phyloP scores from a whole-genome alignment of 92 coral and sea anemone genomes.

The Parazoanthus swiftii region DNA sequence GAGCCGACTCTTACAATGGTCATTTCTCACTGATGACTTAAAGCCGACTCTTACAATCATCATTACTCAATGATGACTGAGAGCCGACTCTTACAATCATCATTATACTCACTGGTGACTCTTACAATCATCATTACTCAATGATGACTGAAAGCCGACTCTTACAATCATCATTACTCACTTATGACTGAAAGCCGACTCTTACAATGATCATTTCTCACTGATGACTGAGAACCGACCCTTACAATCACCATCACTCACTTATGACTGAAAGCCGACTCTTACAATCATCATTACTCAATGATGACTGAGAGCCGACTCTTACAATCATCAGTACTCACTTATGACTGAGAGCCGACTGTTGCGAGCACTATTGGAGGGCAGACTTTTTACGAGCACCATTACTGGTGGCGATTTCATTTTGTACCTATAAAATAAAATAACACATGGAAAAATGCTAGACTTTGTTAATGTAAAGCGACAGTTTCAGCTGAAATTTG shows the following conservation, averaged over 20 bases:
- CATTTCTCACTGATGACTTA: background rate
- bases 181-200: background rate
- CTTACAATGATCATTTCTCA: background rate
- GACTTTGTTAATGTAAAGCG: background rate
- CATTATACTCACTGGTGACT: background rate
- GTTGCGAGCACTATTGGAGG: background rate
- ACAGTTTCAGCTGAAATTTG: background rate
- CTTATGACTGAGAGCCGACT: background rate
- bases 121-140: no score
- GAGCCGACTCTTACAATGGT: no score
- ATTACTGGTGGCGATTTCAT: no score
- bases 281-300: background rate
- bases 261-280: background rate
- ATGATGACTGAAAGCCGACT: background rate
- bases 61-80: background rate
- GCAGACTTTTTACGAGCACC: background rate
- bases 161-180: background rate
- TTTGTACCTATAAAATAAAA: no score
- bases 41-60: background rate
- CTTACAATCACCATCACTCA: background rate
- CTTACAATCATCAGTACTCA: background rate
- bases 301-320: background rate
- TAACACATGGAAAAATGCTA: no score
- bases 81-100: background rate
- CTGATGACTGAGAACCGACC: background rate